Conservation (phyloP, 2,113 vertebrate species). For the Anguilla japonica region DNA sequence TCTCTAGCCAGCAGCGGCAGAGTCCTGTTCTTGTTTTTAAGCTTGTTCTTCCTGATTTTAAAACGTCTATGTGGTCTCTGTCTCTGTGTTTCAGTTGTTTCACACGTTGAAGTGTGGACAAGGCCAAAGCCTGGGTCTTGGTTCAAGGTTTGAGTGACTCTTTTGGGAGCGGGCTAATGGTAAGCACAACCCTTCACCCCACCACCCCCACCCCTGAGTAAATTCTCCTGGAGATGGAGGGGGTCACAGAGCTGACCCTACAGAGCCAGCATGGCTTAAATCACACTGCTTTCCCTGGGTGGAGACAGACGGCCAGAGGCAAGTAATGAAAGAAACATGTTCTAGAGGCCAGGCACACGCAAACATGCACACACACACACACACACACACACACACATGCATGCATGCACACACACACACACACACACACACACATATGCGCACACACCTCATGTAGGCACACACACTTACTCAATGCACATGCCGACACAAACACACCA, state of each 20-base stretch:
- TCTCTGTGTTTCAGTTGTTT: too few species aligned
- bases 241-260: constrained; percentile 49
- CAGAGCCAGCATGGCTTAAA: constrained; percentile 54
- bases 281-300: constrained; percentile 45
- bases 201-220: constrained; percentile 33
- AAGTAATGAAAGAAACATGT: constrained; percentile 56
- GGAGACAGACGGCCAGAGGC: constrained; percentile 46
- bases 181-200: background rate
- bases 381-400: background rate
- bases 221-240: constrained; percentile 47
- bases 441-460: too few species aligned
- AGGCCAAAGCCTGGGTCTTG: too few species aligned
- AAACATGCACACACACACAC: background rate
- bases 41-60: too few species aligned
- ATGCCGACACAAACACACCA: too few species aligned
- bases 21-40: too few species aligned
- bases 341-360: constrained; percentile 27
- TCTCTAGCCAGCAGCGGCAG: too few species aligned
- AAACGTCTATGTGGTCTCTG: background rate
- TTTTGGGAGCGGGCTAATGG: constrained; percentile 40
- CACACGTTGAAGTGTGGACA: too few species aligned
- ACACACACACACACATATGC: background rate
- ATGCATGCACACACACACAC: background rate
- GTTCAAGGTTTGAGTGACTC: constrained; percentile 11
- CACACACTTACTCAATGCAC: too few species aligned